Conservation (phyloP, 2,113 vertebrate species). For the Hiodon tergisus region DNA sequence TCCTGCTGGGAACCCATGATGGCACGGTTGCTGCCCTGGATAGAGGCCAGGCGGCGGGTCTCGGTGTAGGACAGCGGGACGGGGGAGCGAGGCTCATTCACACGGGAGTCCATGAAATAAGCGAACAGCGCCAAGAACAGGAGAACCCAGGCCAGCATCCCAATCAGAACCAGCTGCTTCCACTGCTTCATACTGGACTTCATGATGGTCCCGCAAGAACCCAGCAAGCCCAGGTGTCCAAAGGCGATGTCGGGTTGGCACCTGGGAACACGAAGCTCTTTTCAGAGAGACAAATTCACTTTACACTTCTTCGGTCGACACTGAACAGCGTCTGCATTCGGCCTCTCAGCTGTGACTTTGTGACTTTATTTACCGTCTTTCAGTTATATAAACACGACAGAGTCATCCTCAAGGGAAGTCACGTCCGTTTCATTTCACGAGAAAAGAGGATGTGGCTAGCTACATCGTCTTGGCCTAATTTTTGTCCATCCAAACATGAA, state of each 20-base stretch:
- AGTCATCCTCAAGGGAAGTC: no score
- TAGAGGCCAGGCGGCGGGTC: slow-evolving; percentile 72
- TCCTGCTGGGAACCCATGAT: slow-evolving; percentile 41
- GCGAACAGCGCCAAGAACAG: slow-evolving; percentile 85
- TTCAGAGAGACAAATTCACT: neutral
- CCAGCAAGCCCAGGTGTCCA: neutral
- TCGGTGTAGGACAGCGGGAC: slow-evolving; percentile 73
- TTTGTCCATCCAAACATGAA: no score
- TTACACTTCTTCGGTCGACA: no score
- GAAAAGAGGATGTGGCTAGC: no score
- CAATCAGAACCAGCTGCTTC: slow-evolving; percentile 82
- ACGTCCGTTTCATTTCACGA: no score
- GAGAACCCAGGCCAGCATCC: slow-evolving; percentile 86
- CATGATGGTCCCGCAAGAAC: slow-evolving; percentile 56
- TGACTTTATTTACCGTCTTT: no score
- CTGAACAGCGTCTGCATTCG: no score
- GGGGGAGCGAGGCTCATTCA: slow-evolving; percentile 69
- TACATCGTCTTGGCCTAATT: no score
- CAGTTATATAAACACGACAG: no score
- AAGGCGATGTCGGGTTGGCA: neutral
- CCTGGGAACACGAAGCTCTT: neutral
- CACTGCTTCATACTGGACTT: slow-evolving; percentile 93
- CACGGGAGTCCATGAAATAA: slow-evolving; percentile 84
- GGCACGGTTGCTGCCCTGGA: slow-evolving; percentile 70
- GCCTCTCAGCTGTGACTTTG: no score